Evolutionary conservation across 1,140 invertebrate genomes (phyloP).

Genomic region (Oscheius sp.): DNA sequence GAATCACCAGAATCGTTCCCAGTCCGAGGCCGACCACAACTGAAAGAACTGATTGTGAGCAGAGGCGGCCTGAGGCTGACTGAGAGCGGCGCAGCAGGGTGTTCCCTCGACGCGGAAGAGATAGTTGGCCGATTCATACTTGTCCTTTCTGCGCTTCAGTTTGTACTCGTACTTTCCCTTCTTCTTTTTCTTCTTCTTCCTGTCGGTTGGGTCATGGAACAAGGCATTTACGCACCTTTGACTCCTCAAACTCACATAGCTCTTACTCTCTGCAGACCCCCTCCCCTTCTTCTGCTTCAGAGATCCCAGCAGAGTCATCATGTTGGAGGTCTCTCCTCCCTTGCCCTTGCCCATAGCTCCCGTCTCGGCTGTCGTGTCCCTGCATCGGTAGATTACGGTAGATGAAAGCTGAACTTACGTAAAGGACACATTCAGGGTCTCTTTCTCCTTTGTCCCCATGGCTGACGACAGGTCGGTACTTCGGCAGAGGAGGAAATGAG

Average conservation of each 20-base stretch:
- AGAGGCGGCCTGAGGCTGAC: neutral
- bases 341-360: neutral
- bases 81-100: neutral
- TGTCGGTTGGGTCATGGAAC: neutral
- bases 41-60: no score
- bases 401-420: no score
- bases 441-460: no score
- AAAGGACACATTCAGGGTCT: no score
- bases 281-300: neutral
- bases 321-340: neutral
- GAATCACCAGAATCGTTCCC: no score
- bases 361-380: neutral
- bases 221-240: no score
- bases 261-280: neutral
- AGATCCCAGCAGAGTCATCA: neutral
- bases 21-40: no score
- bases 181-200: neutral
- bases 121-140: neutral
- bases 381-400: no score
- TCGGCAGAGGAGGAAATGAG: no score
- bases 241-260: no score
- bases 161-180: neutral
- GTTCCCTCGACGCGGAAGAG: neutral
- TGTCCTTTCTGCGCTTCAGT: neutral
- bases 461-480: no score